phyloP scores from a whole-genome alignment of 2,113 vertebrate species.

The Apteryx owenii region DNA sequence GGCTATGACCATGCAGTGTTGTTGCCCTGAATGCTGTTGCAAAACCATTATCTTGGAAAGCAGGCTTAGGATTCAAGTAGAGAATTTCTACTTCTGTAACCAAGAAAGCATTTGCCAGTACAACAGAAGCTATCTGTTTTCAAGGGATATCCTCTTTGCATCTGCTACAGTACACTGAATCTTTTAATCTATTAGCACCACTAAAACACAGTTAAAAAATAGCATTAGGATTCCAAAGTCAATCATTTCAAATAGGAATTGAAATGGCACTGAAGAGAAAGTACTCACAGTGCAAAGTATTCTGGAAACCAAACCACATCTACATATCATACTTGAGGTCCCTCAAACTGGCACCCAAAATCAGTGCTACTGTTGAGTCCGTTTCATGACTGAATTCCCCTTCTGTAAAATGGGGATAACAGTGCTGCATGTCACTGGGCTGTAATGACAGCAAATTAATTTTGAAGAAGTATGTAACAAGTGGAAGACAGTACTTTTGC shows the following conservation, averaged over 20 bases:
- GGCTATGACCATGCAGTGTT: neutral
- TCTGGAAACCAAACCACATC: neutral
- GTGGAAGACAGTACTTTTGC: neutral
- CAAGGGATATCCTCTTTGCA: neutral
- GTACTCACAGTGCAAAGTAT: neutral
- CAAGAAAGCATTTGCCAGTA: neutral
- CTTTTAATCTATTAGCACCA: neutral
- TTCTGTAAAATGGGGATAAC: neutral
- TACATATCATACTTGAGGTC: neutral
- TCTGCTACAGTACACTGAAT: neutral
- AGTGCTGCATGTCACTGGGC: neutral
- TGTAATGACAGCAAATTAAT: constrained; percentile 31
- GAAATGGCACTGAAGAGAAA: neutral
- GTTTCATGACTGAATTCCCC: constrained; percentile 10
- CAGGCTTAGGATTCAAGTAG: neutral
- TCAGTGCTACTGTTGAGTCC: neutral
- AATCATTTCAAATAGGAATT: neutral
- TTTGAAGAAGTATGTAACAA: constrained; percentile 17
- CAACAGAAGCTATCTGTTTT: neutral
- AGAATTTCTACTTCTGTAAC: neutral
- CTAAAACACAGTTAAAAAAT: neutral
- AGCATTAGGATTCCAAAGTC: neutral
- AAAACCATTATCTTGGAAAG: neutral
- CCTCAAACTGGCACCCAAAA: neutral
- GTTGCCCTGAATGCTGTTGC: neutral